These are phyloP conservation scores for Eidolon dupreanum DNA, from an alignment of 2,797 vertebrate species.

Conservation along the genomic window DNA sequence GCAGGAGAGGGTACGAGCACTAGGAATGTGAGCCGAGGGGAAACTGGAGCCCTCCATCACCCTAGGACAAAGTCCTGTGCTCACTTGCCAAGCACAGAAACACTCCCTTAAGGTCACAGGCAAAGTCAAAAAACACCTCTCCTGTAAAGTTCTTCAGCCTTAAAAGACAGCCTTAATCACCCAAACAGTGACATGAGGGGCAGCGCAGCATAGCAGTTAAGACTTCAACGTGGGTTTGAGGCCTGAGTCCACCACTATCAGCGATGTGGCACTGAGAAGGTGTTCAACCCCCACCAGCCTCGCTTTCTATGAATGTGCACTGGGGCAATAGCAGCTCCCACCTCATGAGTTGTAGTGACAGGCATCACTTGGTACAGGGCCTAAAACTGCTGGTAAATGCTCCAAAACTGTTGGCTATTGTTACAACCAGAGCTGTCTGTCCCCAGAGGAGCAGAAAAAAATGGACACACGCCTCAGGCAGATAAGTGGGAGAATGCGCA, in stretches of 20 bases:
- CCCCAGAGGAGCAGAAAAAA: not conserved
- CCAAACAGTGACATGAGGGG: accelerated
- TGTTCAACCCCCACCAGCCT: not conserved
- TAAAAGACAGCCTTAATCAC: not conserved
- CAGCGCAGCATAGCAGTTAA: not conserved
- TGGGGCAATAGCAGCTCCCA: not conserved
- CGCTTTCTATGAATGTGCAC: accelerated
- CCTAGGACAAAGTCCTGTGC: not conserved
- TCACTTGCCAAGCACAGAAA: not conserved
- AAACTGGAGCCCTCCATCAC: not conserved
- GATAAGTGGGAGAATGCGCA: not conserved
- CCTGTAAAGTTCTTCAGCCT: not conserved
- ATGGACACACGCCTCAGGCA: not conserved
- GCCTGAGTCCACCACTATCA: not conserved
- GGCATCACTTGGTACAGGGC: not conserved
- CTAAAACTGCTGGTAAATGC: not conserved
- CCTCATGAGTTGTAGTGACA: not conserved
- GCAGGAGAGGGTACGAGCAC: not conserved
- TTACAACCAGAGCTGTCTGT: not conserved
- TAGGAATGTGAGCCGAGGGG: not conserved
- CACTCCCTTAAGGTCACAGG: not conserved
- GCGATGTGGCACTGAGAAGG: not conserved
- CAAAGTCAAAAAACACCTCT: not conserved
- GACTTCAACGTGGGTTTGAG: not conserved
- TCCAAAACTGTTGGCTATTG: not conserved